Evolutionary conservation across 2,888 invertebrate genomes (phyloP).

Genomic region (Minunthozetes semirufus): DNA sequence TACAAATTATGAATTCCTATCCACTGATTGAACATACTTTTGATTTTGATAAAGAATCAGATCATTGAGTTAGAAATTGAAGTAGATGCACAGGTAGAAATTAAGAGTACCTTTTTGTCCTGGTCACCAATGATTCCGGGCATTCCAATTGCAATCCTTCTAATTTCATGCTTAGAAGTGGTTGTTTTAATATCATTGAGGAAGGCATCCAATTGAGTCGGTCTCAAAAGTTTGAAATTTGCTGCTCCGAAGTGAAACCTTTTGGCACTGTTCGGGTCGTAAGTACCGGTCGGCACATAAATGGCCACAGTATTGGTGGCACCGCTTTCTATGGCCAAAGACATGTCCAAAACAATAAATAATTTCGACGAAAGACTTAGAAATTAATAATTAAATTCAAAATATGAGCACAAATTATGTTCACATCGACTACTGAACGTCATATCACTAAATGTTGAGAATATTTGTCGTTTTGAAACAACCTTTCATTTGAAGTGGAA

Average conservation of each 20-base stretch:
- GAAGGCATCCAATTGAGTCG: constrained; percentile 27
- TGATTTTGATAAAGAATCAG: too few relatives aligned
- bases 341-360: constrained; percentile 3
- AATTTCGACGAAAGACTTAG: background rate
- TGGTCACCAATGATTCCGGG: constrained; percentile 27
- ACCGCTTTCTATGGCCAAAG: constrained; percentile 34
- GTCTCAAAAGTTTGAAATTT: constrained; percentile 32
- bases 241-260: constrained; percentile 33
- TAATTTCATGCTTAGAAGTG: background rate
- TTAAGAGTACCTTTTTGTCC: constrained; percentile 28
- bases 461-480: too few relatives aligned
- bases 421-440: background rate
- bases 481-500: background rate
- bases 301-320: constrained; percentile 33
- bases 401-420: too few relatives aligned
- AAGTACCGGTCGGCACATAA: background rate
- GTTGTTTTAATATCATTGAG: constrained; percentile 21
- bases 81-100: too few relatives aligned
- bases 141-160: constrained; percentile 30
- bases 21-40: too few relatives aligned
- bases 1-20: too few relatives aligned
- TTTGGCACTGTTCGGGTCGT: constrained; percentile 1
- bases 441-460: background rate
- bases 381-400: too few relatives aligned
- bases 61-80: too few relatives aligned